Evolutionary conservation across 35 echinoderm and acorn worm genomes (phyloP), one percentile per base, ranked within the genome.

Genomic region (Diadema setosum): DNA sequence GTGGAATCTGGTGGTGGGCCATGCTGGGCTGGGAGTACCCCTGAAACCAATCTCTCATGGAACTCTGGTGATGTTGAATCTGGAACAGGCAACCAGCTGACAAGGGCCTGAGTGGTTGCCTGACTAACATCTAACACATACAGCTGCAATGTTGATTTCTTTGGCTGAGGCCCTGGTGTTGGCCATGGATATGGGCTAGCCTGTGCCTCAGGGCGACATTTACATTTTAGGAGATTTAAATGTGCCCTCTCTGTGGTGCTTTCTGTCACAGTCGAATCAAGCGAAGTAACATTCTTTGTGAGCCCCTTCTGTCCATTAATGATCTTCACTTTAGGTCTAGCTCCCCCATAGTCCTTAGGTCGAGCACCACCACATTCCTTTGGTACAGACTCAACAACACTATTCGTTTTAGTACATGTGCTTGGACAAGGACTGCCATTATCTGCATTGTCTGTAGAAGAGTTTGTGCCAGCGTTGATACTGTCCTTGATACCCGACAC

Each of bases 61-160:
- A 78, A 78, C 39, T 78, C 73, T 17, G 33, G 73, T 25, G 39
- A 36, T 1, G 73, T 78, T 25, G 35, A 42, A 39, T 90, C 88
- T 4, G 75, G 58, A 1, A 84, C 63, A 24, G 81, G 80, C 31
- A 67, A 63, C 88, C 88, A 90, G 0, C 39, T 37, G 1, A 90
- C 88, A 25, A 83, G 80, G 30, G 21, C 42, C 9, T 46, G 49
- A 2, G 50, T 49, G 2, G 81, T 46, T 2, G 80, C 88, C 18
- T 20, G 21, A 20, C 80, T 83, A 14, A 84, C 57, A 45, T 90
- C 88, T 48, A 90, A 41, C 3, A 90, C 88, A 84, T 84, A 90
- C 0, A 83, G 88, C 46, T 90, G 80, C 41, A 83, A 36, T 31
- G 27, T 49, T 9, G 57, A n/a, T 39, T 82, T 34, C 36, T 65